Base-by-base conservation (phyloP, 1,140 invertebrate species). In the Dreissena rostriformis region DNA sequence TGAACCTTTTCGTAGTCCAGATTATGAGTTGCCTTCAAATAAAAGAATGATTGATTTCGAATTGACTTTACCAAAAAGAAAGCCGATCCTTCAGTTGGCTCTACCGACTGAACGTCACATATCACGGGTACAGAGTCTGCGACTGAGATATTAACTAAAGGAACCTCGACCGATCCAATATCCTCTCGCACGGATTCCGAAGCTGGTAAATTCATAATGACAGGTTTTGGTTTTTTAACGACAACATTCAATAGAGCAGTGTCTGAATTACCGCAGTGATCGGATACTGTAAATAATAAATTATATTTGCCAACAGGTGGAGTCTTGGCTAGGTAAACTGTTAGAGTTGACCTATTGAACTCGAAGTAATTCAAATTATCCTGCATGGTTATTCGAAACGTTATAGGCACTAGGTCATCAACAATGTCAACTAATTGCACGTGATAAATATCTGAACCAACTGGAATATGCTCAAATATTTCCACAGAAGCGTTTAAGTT, bases 111-210 rank as follows among this genome's bases (percentile, higher is more conserved):
- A 8, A 82, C 26, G 17, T 29, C 67, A 52, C 80, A 82, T 28
- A 65, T 61, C 52, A 63, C 28, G 12, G 80, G 71, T 24, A 55
- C 70, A 22, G 55, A 53, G n/a, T 66, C 29, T n/a, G 74, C 49
- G 7, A 82, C 80, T 5, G 63, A 24, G 15, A 82, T 53, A 24
- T 82, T 65, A 15, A n/a, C 14, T n/a, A 82, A 28, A 22, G 74
- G 24, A 5, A 82, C 53, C 55, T 82, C 80, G 52, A 24, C n/a
- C 29, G 73, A 74, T 29, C 53, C 57, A 14, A 55, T 63, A 53
- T 82, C 80, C 26, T 82, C 80, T 1, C 80, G 70, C n/a, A 82
- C 80, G 12, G 70, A 66, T 19, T 73, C 70, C 15, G 55, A 49
- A 0, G 29, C 29, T 14, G 80, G 80, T 22, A 82, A 17, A 28